Conservation (phyloP, 2,888 invertebrate species). For the Drosophila quasianomalipes region DNA sequence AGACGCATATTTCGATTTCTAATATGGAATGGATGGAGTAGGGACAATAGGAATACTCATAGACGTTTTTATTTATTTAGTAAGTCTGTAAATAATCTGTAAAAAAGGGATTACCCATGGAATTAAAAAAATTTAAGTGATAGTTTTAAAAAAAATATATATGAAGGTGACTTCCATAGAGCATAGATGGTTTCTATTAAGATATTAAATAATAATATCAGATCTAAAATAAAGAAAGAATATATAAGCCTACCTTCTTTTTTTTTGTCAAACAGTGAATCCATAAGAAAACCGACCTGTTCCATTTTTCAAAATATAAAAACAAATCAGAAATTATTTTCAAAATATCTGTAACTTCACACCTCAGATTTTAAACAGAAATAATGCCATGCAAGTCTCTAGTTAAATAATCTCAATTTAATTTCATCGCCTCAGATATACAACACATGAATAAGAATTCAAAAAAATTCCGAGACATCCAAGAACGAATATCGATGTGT, state of each 20-base stretch:
- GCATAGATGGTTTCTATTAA: not conserved
- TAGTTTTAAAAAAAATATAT: not conserved
- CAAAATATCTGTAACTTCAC: not conserved
- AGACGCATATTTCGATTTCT: conserved; percentile 28
- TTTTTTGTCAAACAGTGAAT: too few relatives aligned
- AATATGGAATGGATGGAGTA: not conserved
- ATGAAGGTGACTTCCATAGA: not conserved
- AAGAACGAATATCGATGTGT: not conserved
- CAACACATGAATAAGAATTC: not conserved
- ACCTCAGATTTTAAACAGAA: not conserved
- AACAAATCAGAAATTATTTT: not conserved
- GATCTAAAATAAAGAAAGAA: not conserved
- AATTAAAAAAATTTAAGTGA: not conserved
- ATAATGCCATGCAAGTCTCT: not conserved
- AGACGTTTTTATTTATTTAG: not conserved
- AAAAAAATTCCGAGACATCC: not conserved
- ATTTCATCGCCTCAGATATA: not conserved
- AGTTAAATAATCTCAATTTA: not conserved
- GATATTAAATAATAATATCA: not conserved
- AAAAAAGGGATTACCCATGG: not conserved
- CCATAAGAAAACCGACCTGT: too few relatives aligned
- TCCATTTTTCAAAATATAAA: too few relatives aligned
- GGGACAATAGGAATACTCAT: not conserved
- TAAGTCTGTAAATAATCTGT: not conserved
- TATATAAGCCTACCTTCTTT: too few relatives aligned